Evolutionary conservation across 92 coral and sea anemone genomes (phyloP).

Genomic region (Heliopora coerulea): DNA sequence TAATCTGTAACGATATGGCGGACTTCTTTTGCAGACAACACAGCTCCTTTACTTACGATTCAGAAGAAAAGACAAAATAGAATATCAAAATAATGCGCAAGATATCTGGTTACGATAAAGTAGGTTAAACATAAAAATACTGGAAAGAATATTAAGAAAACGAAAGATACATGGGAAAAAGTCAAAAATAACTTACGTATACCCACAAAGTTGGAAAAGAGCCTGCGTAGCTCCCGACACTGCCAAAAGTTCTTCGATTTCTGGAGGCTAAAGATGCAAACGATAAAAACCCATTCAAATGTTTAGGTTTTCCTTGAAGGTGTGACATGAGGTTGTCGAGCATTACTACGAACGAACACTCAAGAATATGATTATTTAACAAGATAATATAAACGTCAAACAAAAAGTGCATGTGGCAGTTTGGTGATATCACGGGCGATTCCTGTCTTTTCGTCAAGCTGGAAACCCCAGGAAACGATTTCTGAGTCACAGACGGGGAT

Average conservation of each 20-base stretch:
- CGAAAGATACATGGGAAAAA: neutral
- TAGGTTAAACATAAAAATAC: neutral
- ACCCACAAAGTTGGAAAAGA: conserved; percentile 70
- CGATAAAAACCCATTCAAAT: neutral
- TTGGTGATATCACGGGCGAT: too few species aligned
- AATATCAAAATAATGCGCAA: neutral
- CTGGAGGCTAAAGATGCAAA: conserved; percentile 65
- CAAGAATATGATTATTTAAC: too few species aligned
- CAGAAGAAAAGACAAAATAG: conserved; percentile 3
- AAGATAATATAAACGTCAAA: too few species aligned
- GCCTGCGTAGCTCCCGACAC: conserved; percentile 74
- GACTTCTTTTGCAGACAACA: conserved; percentile 58
- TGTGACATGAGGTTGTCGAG: too few species aligned
- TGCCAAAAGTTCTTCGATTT: conserved; percentile 81
- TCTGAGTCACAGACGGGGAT: too few species aligned
- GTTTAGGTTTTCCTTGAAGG: too few species aligned
- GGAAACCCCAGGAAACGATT: too few species aligned
- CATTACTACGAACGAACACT: too few species aligned
- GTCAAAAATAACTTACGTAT: conserved; percentile 51
- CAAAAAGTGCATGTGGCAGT: too few species aligned
- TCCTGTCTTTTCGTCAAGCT: too few species aligned
- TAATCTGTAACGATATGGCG: conserved; percentile 73
- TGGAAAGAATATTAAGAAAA: neutral
- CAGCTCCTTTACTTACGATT: conserved; percentile 65
- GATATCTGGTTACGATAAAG: neutral